Conservation (phyloP, 2,888 invertebrate species). For the Lutraria lutraria region DNA sequence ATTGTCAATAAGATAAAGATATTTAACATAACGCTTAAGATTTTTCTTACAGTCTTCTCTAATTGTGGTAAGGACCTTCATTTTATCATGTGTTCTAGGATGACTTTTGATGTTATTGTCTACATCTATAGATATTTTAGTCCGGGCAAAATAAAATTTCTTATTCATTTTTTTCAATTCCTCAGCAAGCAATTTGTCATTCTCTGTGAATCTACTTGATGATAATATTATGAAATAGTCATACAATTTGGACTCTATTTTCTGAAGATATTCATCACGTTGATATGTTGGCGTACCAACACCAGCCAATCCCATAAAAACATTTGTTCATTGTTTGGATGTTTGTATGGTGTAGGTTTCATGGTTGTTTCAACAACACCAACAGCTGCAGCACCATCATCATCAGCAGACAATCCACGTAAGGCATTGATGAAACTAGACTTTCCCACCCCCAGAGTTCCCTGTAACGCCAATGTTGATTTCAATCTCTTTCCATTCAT, state of each 20-base stretch:
- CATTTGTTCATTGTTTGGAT: conserved; percentile 51
- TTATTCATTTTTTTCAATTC: conserved; percentile 39
- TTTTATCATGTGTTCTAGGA: not conserved
- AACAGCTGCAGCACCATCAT: conserved; percentile 49
- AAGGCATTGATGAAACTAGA: conserved; percentile 62
- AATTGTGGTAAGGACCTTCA: not conserved
- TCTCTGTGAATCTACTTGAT: conserved; percentile 51
- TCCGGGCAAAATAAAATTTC: conserved; percentile 44
- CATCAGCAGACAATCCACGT: conserved; percentile 42
- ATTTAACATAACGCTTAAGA: not conserved
- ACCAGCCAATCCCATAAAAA: conserved; percentile 64
- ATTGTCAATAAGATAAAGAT: not conserved
- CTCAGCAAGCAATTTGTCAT: conserved; percentile 61
- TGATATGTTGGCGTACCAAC: conserved; percentile 60
- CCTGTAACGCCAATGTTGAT: conserved; percentile 55
- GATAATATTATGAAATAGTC: conserved; percentile 68
- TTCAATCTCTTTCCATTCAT: conserved; percentile 43
- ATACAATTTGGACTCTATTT: conserved; percentile 47
- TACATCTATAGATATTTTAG: conserved; percentile 40
- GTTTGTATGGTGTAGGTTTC: conserved; percentile 37
- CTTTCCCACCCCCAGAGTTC: conserved; percentile 53
- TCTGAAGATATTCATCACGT: conserved; percentile 42
- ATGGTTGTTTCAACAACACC: conserved; percentile 50
- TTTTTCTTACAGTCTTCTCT: not conserved
- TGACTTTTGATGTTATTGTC: conserved; percentile 23